These are phyloP conservation scores for Lepus americanus DNA, from an alignment of 2,113 vertebrate species.

Conservation along the genomic window DNA sequence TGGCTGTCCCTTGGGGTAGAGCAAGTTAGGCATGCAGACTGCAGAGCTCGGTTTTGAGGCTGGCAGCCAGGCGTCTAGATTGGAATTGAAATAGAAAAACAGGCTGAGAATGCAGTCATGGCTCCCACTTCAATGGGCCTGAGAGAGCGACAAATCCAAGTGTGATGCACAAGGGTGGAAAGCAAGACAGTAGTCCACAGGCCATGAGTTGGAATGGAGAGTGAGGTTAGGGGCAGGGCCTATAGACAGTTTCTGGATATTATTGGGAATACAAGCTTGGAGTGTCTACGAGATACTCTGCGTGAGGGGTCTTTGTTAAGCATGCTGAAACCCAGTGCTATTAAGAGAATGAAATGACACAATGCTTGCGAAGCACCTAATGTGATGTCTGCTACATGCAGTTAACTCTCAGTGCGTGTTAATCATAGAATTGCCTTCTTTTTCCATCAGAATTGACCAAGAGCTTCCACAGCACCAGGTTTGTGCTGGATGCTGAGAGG, in stretches of 20 bases:
- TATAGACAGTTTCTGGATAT: neutral
- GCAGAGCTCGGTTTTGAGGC: neutral
- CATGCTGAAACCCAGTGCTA: neutral
- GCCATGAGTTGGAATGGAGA: neutral
- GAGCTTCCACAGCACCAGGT: neutral
- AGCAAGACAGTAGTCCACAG: neutral
- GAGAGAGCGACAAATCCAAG: neutral
- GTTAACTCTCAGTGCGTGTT: neutral
- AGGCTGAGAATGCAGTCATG: neutral
- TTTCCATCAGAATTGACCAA: neutral
- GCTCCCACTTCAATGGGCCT: neutral
- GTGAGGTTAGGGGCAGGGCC: neutral
- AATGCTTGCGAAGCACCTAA: neutral
- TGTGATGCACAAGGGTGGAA: neutral
- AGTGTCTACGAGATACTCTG: neutral
- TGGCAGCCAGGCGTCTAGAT: neutral
- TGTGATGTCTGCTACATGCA: too few species aligned
- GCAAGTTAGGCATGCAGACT: neutral
- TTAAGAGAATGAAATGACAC: neutral
- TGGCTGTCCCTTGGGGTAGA: neutral
- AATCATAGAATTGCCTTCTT: neutral
- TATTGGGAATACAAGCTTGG: neutral
- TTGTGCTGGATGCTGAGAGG: neutral
- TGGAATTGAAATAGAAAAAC: neutral
- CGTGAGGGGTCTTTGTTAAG: neutral